These are phyloP conservation scores for Pyrrhia umbra DNA, from an alignment of 2,888 invertebrate species.

Conservation along the genomic window DNA sequence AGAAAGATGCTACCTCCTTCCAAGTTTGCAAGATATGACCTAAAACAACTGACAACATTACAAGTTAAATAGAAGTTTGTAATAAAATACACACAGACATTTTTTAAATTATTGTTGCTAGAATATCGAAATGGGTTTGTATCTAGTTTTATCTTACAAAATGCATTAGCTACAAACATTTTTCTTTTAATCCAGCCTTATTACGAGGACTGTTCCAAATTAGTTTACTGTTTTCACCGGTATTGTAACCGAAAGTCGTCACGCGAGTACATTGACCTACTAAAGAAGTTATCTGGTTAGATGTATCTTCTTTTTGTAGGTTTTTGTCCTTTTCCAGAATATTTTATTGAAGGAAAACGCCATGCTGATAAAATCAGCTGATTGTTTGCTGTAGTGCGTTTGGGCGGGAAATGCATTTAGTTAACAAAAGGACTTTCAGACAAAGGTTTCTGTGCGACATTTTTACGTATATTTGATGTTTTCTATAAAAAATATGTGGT, in stretches of 20 bases:
- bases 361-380: slow-evolving; percentile 22
- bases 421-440: not conserved
- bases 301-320: slow-evolving; percentile 52
- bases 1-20: no score
- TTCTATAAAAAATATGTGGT: not conserved
- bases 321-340: slow-evolving; percentile 44
- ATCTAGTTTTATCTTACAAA: no score
- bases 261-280: slow-evolving; percentile 61
- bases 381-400: slow-evolving; percentile 6
- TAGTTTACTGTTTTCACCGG: slow-evolving; percentile 7
- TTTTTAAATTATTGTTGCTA: no score
- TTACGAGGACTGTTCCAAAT: not conserved
- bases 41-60: no score
- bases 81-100: no score
- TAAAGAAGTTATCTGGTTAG: slow-evolving; percentile 63
- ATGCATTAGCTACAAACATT: no score
- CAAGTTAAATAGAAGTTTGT: no score
- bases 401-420: slow-evolving; percentile 20
- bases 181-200: no score
- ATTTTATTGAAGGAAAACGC: slow-evolving; percentile 37
- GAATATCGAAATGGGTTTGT: no score
- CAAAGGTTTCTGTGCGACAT: not conserved
- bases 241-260: slow-evolving; percentile 28
- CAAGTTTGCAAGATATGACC: no score
- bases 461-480: not conserved